Evolutionary conservation across 2,113 vertebrate species (phyloP).

Genomic region (Sus scrofa): T2T-Sscrofa CM000822.6:16478501-16479000

Average conservation of each 20-base stretch:
- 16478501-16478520: background rate
- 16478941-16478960: background rate
- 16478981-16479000: constrained; percentile 85
- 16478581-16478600: background rate
- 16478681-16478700: background rate
- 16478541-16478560: background rate
- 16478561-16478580: background rate
- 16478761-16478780: background rate
- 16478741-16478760: background rate
- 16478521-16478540: background rate
- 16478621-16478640: background rate
- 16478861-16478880: background rate
- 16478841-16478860: constrained; percentile 40
- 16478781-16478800: background rate
- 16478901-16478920: constrained; percentile 40
- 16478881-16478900: constrained; percentile 18
- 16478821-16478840: constrained; percentile 8
- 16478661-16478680: background rate
- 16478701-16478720: background rate
- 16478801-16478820: constrained; percentile 5
- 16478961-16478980: constrained; percentile 19
- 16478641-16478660: background rate
- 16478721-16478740: background rate
- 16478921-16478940: background rate
- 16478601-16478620: background rate